Evolutionary conservation across 2,113 vertebrate species (phyloP).

Genomic region (Cercocebus atys): DNA sequence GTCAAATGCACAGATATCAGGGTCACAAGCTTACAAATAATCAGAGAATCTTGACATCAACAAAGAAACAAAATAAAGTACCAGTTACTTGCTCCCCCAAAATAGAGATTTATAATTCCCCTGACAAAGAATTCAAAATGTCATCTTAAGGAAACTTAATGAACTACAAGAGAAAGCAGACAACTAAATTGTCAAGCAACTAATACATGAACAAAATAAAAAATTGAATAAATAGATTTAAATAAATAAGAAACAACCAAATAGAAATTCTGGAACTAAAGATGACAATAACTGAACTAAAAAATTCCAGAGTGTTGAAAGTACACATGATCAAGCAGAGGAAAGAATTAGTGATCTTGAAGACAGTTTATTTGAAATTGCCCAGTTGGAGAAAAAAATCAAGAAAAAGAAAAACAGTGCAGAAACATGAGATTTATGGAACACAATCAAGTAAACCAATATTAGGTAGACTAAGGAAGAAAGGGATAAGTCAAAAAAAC

Average conservation of each 20-base stretch:
- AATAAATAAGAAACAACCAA: background rate
- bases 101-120: background rate
- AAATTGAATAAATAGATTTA: background rate
- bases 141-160: background rate
- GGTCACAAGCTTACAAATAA: background rate
- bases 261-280: background rate
- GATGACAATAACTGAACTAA: background rate
- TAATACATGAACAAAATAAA: background rate
- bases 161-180: background rate
- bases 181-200: background rate
- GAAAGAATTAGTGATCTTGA: background rate
- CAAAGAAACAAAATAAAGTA: background rate
- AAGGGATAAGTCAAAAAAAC: too few species aligned
- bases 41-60: background rate
- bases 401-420: background rate
- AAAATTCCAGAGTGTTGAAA: background rate
- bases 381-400: background rate
- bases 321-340: background rate
- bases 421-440: background rate
- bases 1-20: background rate
- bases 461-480: too few species aligned
- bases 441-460: background rate
- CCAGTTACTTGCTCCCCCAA: background rate
- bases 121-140: background rate
- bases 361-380: background rate